Conservation (phyloP, 1,140 invertebrate species). For the Helicoverpa zea region DNA sequence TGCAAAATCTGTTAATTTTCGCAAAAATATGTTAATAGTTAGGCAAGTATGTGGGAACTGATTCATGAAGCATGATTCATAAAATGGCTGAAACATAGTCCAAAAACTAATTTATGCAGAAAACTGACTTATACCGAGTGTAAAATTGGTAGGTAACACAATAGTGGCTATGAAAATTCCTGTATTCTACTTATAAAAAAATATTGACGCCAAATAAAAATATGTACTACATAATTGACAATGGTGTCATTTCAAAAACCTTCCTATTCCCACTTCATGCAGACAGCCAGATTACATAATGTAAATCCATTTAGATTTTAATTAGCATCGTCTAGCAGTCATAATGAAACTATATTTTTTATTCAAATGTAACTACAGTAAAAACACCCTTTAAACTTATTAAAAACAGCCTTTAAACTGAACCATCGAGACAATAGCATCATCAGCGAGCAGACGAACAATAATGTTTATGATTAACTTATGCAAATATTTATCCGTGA, state of each 20-base stretch:
- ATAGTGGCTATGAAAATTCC: no score
- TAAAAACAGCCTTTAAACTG: not conserved
- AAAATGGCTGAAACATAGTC: not conserved
- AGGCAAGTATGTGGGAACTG: not conserved
- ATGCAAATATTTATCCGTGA: conserved; percentile 71
- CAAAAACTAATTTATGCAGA: not conserved
- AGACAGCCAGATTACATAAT: no score
- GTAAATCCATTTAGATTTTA: no score
- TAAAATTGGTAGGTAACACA: no score
- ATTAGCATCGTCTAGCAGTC: no score
- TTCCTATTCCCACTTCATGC: no score
- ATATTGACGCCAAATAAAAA: no score
- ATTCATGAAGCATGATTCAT: not conserved
- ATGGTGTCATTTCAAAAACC: no score
- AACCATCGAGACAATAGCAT: conserved; percentile 37
- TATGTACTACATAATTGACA: no score
- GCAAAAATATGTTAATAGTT: conserved; percentile 10
- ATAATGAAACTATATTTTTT: no score
- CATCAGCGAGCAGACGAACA: conserved; percentile 45
- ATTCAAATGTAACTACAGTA: not conserved
- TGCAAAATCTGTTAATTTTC: not conserved
- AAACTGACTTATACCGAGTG: no score
- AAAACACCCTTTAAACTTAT: not conserved
- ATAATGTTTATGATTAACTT: conserved; percentile 70
- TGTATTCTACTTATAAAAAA: no score